phyloP scores from a whole-genome alignment of 2,113 vertebrate species.

The Xyrauchen texanus region DNA sequence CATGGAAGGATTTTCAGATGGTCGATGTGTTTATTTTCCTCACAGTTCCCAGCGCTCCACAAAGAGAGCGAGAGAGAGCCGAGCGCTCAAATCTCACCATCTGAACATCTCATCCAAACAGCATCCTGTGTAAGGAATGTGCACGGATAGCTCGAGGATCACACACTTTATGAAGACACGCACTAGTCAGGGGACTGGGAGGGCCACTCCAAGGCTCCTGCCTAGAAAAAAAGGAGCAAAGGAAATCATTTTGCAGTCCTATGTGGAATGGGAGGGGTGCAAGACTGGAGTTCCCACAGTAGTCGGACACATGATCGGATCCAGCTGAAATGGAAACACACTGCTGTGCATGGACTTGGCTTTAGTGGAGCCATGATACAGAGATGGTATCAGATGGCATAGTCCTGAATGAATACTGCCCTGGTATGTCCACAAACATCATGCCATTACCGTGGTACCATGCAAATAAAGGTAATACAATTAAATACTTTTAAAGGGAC shows the following conservation, averaged over 20 bases:
- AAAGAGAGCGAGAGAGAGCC: slow-evolving; percentile 4
- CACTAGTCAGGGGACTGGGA: slow-evolving; percentile 60
- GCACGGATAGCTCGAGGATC: slow-evolving; percentile 37
- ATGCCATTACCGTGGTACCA: too few relatives aligned
- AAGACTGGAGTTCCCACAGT: slow-evolving; percentile 10
- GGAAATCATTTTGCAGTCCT: slow-evolving; percentile 54
- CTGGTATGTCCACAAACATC: too few relatives aligned
- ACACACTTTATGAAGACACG: slow-evolving; percentile 42
- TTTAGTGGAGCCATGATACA: too few relatives aligned
- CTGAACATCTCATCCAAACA: slow-evolving; percentile 59
- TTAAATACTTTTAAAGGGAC: too few relatives aligned
- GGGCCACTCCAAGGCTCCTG: slow-evolving; percentile 53
- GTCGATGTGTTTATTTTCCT: slow-evolving; percentile 68
- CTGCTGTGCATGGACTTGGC: too few relatives aligned
- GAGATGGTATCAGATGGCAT: too few relatives aligned
- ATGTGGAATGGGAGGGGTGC: not conserved
- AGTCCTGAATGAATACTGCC: too few relatives aligned
- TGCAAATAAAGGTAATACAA: too few relatives aligned
- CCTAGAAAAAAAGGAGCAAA: slow-evolving; percentile 64
- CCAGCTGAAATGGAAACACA: not conserved
- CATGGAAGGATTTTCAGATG: slow-evolving; percentile 49
- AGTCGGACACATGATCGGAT: not conserved
- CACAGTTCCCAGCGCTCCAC: slow-evolving; percentile 56
- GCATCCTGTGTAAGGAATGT: slow-evolving; percentile 58
- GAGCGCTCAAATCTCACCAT: not conserved